These are phyloP conservation scores for Pollenia amentaria DNA, from an alignment of 2,888 invertebrate genomes.

Conservation along the genomic window DNA sequence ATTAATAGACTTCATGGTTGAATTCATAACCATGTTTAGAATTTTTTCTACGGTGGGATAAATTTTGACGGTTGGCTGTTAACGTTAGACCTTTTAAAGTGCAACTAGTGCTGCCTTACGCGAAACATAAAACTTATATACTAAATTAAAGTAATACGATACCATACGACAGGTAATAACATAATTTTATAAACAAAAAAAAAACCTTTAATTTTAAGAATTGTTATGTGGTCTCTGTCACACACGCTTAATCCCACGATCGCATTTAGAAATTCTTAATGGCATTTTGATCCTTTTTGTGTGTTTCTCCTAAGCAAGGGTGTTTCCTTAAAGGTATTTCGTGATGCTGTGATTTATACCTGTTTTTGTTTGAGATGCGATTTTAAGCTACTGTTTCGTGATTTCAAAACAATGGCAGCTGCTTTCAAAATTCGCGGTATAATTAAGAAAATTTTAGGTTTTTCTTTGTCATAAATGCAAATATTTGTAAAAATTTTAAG, in stretches of 20 bases:
- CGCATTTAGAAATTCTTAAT: slow-evolving; percentile 2
- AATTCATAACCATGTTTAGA: slow-evolving; percentile 78
- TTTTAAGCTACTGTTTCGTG: neutral
- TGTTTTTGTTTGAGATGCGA: neutral
- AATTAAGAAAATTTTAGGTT: slow-evolving; percentile 6
- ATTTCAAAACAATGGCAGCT: slow-evolving; percentile 25
- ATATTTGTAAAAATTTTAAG: slow-evolving; percentile 22
- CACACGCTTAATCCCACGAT: neutral
- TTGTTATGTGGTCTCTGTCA: neutral
- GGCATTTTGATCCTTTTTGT: slow-evolving; percentile 23
- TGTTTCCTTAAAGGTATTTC: neutral
- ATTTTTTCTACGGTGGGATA: slow-evolving; percentile 62
- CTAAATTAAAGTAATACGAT: neutral
- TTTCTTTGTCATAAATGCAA: slow-evolving; percentile 25
- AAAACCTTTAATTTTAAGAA: no score
- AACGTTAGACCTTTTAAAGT: slow-evolving; percentile 77
- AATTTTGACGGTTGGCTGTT: slow-evolving; percentile 61
- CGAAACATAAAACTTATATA: slow-evolving; percentile 70
- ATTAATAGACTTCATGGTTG: slow-evolving; percentile 74
- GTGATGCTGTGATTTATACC: neutral
- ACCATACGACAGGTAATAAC: neutral
- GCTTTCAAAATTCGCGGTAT: slow-evolving; percentile 52
- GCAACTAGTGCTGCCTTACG: slow-evolving; percentile 66
- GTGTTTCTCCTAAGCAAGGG: neutral
- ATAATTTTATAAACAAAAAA: no score